Conservation (phyloP, 2,113 vertebrate genomes). For the Stercorarius parasiticus region DNA sequence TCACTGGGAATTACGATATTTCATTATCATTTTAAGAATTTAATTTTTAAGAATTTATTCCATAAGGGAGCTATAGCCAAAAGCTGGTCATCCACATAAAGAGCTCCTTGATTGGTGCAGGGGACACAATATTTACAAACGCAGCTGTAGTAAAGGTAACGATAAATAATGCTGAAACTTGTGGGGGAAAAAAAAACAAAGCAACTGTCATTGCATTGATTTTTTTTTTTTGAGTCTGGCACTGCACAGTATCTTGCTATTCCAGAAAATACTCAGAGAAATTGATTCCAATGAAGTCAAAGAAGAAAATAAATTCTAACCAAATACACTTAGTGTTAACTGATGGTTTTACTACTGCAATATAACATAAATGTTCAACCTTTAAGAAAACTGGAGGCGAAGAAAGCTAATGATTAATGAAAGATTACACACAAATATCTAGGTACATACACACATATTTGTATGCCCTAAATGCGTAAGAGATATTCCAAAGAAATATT, state of each 20-base stretch:
- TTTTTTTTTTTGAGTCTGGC: not conserved
- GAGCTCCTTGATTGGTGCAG: not conserved
- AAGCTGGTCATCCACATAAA: not conserved
- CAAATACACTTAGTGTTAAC: not conserved
- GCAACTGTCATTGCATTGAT: not conserved
- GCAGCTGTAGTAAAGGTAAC: not conserved
- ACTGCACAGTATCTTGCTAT: not conserved
- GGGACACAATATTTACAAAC: not conserved
- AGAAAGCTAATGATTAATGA: not conserved
- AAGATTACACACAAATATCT: not conserved
- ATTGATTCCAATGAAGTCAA: not conserved
- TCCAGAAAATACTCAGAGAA: not conserved
- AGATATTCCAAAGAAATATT: not conserved
- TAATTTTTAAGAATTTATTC: not conserved
- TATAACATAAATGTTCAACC: not conserved
- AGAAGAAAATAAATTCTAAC: not conserved
- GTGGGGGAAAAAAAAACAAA: not conserved
- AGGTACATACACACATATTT: not conserved
- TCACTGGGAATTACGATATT: not conserved
- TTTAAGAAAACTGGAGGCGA: not conserved
- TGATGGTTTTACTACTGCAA: not conserved
- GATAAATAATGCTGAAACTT: not conserved
- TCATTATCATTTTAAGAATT: not conserved
- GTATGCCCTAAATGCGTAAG: not conserved
- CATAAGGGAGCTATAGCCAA: not conserved